Conservation (phyloP, 2,113 vertebrate species). For the Illadopsis cleaveri region DNA sequence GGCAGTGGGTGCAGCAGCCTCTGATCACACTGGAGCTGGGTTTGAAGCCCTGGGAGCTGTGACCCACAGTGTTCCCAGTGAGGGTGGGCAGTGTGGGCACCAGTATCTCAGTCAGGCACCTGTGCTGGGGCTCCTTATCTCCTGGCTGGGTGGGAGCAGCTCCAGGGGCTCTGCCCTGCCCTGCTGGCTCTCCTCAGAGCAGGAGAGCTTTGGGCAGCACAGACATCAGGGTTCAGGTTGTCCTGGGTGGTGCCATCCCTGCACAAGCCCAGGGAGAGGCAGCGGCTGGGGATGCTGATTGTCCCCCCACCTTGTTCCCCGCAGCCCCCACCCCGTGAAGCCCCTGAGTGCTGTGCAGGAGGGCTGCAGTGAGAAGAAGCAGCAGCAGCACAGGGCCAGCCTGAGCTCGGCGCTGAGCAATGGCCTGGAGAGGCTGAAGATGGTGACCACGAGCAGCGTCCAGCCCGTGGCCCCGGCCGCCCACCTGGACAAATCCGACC, state of each 20-base stretch:
- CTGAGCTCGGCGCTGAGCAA: constrained; percentile 78
- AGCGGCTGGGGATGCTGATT: background rate
- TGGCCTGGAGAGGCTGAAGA: constrained; percentile 86
- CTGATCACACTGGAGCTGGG: fast-evolving
- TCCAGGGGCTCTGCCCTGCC: background rate
- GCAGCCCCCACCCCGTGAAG: constrained; percentile 91
- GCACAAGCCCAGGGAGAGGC: background rate
- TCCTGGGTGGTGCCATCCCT: background rate
- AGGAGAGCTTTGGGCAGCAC: background rate
- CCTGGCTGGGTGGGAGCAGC: background rate
- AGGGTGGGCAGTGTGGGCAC: background rate
- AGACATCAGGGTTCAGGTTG: too few relatives aligned
- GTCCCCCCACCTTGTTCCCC: background rate
- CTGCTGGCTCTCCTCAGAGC: fast-evolving
- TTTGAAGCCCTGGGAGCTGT: background rate
- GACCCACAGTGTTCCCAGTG: fast-evolving
- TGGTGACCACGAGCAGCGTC: constrained; percentile 66
- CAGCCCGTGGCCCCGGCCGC: constrained; percentile 71
- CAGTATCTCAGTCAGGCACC: fast-evolving
- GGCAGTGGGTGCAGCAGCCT: background rate
- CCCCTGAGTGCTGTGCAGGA: constrained; percentile 79
- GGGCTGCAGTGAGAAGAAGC: constrained; percentile 73
- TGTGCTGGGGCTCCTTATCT: background rate
- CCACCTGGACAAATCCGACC: constrained; percentile 70
- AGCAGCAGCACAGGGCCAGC: constrained; percentile 72